These are phyloP conservation scores for Fistularia commersonii DNA, from an alignment of 2,797 vertebrate genomes.

Conservation along the genomic window DNA sequence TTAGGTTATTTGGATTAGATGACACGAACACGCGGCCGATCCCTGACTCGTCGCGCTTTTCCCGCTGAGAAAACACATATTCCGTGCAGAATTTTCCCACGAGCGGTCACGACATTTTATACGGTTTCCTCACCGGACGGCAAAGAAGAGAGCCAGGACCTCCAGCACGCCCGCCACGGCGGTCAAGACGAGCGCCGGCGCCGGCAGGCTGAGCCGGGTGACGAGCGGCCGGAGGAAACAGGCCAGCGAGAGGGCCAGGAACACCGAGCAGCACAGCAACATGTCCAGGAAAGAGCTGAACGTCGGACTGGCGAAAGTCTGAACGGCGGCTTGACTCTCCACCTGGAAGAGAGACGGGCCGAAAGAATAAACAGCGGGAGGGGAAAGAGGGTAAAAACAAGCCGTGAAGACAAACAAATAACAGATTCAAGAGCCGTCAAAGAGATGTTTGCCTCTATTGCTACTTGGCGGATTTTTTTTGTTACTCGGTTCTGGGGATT, in stretches of 20 bases:
- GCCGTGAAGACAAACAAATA: too few relatives aligned
- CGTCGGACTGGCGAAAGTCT: slow-evolving; percentile 92
- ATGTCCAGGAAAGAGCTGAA: slow-evolving; percentile 96
- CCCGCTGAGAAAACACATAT: too few relatives aligned
- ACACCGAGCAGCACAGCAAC: slow-evolving; percentile 86
- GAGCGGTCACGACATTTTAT: too few relatives aligned
- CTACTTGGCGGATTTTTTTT: too few relatives aligned
- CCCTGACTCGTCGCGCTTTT: too few relatives aligned
- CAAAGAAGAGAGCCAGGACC: slow-evolving; percentile 82
- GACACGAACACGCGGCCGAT: too few relatives aligned
- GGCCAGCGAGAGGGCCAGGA: slow-evolving; percentile 87
- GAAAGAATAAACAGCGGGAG: too few relatives aligned
- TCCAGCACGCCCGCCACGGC: slow-evolving; percentile 80
- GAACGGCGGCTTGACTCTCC: slow-evolving; percentile 74
- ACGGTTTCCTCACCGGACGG: slow-evolving; percentile 79
- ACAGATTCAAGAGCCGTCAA: too few relatives aligned
- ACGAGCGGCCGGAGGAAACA: slow-evolving; percentile 87
- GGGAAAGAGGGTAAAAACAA: background rate
- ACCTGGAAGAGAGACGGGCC: slow-evolving; percentile 50
- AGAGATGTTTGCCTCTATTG: too few relatives aligned
- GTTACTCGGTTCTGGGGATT: too few relatives aligned
- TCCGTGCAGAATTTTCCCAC: too few relatives aligned
- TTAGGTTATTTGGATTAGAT: too few relatives aligned
- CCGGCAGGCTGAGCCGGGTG: slow-evolving; percentile 64
- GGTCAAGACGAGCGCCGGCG: slow-evolving; percentile 76